Conservation (phyloP, 2,113 vertebrate genomes). For the Malurus cyaneus region DNA sequence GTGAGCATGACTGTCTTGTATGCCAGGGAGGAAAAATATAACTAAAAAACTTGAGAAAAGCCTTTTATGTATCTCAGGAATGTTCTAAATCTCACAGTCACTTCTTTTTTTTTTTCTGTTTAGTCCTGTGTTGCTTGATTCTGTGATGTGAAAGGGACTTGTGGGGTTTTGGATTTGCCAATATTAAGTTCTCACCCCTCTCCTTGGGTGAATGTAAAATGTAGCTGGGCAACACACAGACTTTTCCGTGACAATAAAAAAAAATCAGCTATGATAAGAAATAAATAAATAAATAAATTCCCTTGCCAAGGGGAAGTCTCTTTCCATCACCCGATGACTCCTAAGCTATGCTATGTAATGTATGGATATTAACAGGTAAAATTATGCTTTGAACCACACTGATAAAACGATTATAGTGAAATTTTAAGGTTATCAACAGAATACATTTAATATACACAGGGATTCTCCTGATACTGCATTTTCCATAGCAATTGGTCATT, state of each 20-base stretch:
- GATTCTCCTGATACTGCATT: neutral
- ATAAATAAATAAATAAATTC: neutral
- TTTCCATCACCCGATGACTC: neutral
- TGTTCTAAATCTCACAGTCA: neutral
- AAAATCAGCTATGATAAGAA: neutral
- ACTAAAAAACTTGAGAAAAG: neutral
- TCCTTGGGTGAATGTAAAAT: neutral
- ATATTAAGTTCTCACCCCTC: neutral
- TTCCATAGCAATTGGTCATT: neutral
- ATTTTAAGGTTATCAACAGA: neutral
- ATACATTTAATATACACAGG: accelerated
- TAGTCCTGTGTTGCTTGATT: neutral
- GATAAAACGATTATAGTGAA: neutral
- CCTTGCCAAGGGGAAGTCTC: neutral
- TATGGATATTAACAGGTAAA: neutral
- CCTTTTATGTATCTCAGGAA: neutral
- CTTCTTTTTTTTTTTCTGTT: neutral
- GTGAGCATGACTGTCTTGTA: neutral
- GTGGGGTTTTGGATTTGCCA: neutral
- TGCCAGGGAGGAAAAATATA: neutral
- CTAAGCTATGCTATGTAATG: neutral
- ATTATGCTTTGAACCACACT: neutral
- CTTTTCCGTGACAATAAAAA: neutral
- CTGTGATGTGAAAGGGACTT: neutral
- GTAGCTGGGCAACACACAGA: neutral